Conservation (phyloP, 2,797 vertebrate genomes). For the Hephaestus fuliginosus region DNA sequence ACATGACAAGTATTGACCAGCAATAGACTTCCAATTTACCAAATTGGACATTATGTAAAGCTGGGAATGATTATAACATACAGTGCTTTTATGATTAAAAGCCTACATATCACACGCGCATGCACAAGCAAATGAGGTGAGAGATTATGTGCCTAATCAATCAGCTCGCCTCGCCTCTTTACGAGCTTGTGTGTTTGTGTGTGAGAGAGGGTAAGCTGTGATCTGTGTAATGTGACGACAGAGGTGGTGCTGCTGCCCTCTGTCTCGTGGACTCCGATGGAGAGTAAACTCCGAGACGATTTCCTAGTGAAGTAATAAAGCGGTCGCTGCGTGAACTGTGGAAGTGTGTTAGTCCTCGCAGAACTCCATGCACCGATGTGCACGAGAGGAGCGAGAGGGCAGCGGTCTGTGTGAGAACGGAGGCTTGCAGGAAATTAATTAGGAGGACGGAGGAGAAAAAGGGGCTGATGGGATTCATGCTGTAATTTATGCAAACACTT, state of each 20-base stretch:
- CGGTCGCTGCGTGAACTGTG: slow-evolving; percentile 6
- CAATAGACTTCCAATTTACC: slow-evolving; percentile 49
- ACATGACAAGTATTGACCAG: slow-evolving; percentile 63
- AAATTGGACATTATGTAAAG: slow-evolving; percentile 52
- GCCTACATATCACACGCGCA: slow-evolving; percentile 33
- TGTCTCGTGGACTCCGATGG: slow-evolving; percentile 39
- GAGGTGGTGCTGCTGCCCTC: slow-evolving; percentile 22
- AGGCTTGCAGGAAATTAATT: slow-evolving; percentile 49
- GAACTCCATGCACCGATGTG: slow-evolving; percentile 44
- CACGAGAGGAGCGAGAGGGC: slow-evolving; percentile 31
- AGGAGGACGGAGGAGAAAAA: slow-evolving; percentile 5
- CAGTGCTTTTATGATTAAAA: slow-evolving; percentile 37
- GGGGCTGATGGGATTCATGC: slow-evolving; percentile 41
- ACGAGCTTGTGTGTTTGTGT: slow-evolving; percentile 1
- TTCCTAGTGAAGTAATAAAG: slow-evolving; percentile 49
- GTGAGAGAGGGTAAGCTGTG: slow-evolving; percentile 1
- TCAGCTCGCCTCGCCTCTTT: slow-evolving; percentile 28
- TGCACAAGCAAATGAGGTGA: slow-evolving; percentile 44
- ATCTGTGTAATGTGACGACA: slow-evolving; percentile 8
- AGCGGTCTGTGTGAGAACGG: slow-evolving; percentile 18
- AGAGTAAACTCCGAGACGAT: slow-evolving; percentile 47
- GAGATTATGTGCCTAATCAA: slow-evolving; percentile 51
- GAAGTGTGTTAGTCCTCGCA: slow-evolving; percentile 12
- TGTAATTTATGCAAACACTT: slow-evolving; percentile 62
- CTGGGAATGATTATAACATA: slow-evolving; percentile 49